Base-by-base conservation (phyloP, 2,113 vertebrate genomes). In the Turdus rufiventris region DNA sequence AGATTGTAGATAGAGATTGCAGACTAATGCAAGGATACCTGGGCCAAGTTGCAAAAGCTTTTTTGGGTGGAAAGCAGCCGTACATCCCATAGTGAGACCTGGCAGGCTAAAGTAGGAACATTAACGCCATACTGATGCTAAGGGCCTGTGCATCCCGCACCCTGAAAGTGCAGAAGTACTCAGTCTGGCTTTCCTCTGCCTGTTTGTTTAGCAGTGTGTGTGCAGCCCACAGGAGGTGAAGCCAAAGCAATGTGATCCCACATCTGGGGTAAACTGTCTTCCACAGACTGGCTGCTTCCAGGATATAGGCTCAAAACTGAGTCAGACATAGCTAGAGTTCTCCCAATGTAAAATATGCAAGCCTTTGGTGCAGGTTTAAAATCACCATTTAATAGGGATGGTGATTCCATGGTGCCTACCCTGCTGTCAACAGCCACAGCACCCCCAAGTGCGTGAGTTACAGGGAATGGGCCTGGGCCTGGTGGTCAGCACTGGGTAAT, bases 391-490 rank as follows among this genome's bases (percentile, higher is more conserved):
- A 58, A 62, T 2, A 18, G 33, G 13, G 25, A 20, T 43, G 38
- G 34, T 84, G 42, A 62, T 36, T 36, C 45, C 25, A 7, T 20
- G 14, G n/a, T 89, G 47, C 50, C 31, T 21, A 10, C 23, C n/a
- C 15, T 81, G 72, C 63, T 3, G 1, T 25, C 0, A 0, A 42
- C 25, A 50, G 56, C 42, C 65, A 23, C 38, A 71, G 42, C 19
- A 66, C 11, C 8, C 6, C 13, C 2, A n/a, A 9, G 19, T 57
- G 60, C 15, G 17, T 15, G 19, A 5, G 3, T 57, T 54, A 36
- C 14, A 66, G 56, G 43, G 20, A 18, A 18, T 16, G 23, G 26
- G 19, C 40, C 40, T 68, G 45, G 61, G 57, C 36, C 77, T 74
- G 38, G 9, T 38, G 53, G 53, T 23, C 65, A 91, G 23, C 60